These are phyloP conservation scores for Eilema caniola DNA, from an alignment of 2,888 invertebrate genomes.

Conservation along the genomic window DNA sequence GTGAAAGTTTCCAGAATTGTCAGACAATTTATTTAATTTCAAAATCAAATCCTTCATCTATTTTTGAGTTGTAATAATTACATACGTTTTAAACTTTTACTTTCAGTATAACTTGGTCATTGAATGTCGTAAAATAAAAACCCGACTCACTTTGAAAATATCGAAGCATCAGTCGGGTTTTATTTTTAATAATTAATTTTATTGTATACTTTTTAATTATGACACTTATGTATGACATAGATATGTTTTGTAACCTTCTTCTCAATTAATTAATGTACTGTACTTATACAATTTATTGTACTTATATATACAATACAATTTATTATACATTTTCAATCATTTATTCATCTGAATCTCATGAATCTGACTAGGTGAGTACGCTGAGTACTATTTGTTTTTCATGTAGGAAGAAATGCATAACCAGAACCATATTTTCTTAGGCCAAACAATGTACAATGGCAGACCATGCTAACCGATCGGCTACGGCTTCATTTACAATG, in stretches of 20 bases:
- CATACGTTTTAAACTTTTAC: neutral
- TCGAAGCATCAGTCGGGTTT: too few species aligned
- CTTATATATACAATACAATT: too few species aligned
- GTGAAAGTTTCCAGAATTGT: constrained; percentile 1
- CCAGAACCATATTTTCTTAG: neutral
- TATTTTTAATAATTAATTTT: too few species aligned
- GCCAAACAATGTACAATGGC: neutral
- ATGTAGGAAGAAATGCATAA: neutral
- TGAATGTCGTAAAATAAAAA: neutral
- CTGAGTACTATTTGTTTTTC: too few species aligned
- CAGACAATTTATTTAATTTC: neutral
- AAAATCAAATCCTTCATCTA: neutral
- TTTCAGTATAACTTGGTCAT: neutral
- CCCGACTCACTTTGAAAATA: too few species aligned
- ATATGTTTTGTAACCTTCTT: too few species aligned
- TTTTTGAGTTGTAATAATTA: neutral
- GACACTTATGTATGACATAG: too few species aligned
- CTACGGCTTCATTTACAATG: neutral
- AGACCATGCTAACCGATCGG: constrained; percentile 8
- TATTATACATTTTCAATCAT: neutral
- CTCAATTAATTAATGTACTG: too few species aligned
- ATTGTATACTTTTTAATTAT: too few species aligned
- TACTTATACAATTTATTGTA: too few species aligned
- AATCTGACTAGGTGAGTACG: neutral
- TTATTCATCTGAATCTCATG: neutral